Conservation (phyloP, 2,113 vertebrate species). For the Corythoichthys intestinalis region DNA sequence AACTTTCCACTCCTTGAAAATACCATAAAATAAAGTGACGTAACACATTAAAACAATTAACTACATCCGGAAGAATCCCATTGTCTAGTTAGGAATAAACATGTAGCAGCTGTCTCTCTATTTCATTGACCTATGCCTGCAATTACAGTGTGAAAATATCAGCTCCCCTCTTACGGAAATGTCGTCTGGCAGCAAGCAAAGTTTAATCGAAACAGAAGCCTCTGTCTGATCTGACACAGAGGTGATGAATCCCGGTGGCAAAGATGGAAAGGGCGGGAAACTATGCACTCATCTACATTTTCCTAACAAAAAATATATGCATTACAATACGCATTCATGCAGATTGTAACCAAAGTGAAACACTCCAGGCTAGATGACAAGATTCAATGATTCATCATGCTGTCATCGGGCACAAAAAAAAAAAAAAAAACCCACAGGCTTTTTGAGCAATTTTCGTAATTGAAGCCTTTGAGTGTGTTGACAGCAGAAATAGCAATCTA, state of each 20-base stretch:
- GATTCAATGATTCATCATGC: slow-evolving; percentile 1
- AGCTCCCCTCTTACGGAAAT: slow-evolving; percentile 59
- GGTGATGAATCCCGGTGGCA: slow-evolving; percentile 49
- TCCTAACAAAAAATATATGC: background rate
- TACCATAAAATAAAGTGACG: background rate
- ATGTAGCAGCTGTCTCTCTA: slow-evolving; percentile 32
- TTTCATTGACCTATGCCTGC: slow-evolving; percentile 60
- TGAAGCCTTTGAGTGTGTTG: slow-evolving; percentile 12
- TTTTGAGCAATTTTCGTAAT: slow-evolving; percentile 1
- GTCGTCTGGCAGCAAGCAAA: slow-evolving; percentile 47
- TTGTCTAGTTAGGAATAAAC: slow-evolving; percentile 1
- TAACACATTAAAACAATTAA: background rate
- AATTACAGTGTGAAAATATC: slow-evolving; percentile 66
- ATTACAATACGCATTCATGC: background rate
- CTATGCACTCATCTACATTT: background rate
- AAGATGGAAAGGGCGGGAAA: slow-evolving; percentile 10
- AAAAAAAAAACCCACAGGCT: background rate
- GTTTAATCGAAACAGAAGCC: slow-evolving; percentile 62
- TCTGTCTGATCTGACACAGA: slow-evolving; percentile 35
- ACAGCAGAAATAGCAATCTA: slow-evolving; percentile 8
- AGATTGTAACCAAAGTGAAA: background rate
- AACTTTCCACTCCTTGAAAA: background rate
- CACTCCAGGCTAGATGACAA: background rate
- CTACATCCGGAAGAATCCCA: background rate
- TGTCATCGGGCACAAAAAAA: background rate